Evolutionary conservation across 2,797 vertebrate species (phyloP).

Genomic region (Spheniscus humboldti): DNA sequence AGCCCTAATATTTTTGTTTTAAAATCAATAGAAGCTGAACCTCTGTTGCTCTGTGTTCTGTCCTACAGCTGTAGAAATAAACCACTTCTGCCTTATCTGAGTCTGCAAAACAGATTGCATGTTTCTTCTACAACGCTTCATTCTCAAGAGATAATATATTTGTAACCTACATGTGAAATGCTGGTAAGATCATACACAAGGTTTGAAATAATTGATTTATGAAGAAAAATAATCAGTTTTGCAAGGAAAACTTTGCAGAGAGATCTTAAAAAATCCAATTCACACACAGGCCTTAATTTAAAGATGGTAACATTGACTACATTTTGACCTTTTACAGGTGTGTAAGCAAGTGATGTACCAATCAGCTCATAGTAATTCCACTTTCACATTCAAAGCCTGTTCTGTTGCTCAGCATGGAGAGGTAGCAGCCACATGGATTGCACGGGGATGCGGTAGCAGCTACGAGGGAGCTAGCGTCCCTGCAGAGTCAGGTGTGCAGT

Average conservation of each 20-base stretch:
- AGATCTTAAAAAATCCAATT: not conserved
- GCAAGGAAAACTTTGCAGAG: not conserved
- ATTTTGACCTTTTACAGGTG: not conserved
- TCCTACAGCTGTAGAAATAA: not conserved
- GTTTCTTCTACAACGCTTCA: fast-evolving
- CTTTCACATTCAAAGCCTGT: not conserved
- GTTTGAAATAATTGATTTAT: not conserved
- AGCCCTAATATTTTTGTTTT: not conserved
- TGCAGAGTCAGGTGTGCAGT: fast-evolving
- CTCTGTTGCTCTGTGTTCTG: not conserved
- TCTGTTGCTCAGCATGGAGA: not conserved
- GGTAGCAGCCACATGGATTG: fast-evolving
- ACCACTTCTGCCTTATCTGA: not conserved
- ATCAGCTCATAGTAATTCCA: not conserved
- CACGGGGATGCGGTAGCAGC: not conserved
- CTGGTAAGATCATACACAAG: not conserved
- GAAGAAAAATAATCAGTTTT: not conserved
- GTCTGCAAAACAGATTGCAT: not conserved
- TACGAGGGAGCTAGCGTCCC: not conserved
- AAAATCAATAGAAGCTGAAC: not conserved
- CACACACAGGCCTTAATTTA: not conserved
- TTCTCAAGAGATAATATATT: not conserved
- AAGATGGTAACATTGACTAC: not conserved
- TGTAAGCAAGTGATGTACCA: not conserved
- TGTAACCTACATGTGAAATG: not conserved